Conservation (phyloP, 2,797 vertebrate genomes). For the Tauraco hartlaubi region DNA sequence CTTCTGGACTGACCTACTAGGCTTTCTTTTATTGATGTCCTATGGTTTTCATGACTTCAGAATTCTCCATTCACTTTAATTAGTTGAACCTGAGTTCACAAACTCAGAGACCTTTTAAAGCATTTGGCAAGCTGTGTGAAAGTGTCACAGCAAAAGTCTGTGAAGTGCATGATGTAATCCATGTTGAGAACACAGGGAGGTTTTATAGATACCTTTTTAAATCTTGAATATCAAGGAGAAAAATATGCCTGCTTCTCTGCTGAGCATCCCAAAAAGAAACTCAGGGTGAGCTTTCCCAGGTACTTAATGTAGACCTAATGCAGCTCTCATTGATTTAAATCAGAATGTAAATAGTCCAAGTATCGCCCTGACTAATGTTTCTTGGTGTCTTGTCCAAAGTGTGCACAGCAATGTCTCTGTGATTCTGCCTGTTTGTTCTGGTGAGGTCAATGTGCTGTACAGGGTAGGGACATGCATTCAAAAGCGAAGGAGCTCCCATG, state of each 20-base stretch:
- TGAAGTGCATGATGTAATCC: not conserved
- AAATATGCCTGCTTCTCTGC: not conserved
- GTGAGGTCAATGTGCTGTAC: not conserved
- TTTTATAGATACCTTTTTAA: not conserved
- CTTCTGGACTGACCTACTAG: not conserved
- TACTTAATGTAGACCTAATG: not conserved
- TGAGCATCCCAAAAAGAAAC: not conserved
- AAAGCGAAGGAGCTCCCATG: not conserved
- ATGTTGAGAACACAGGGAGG: not conserved
- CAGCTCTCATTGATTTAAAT: not conserved
- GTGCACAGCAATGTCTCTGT: not conserved
- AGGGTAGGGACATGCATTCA: not conserved
- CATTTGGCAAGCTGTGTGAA: not conserved
- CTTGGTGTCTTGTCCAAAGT: not conserved
- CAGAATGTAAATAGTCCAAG: not conserved
- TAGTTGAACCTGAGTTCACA: slow-evolving; percentile 53
- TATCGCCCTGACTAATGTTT: not conserved
- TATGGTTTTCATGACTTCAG: slow-evolving; percentile 18
- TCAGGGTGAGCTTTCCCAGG: not conserved
- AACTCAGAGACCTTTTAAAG: slow-evolving; percentile 6
- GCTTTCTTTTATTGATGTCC: slow-evolving; percentile 43
- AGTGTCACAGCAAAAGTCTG: not conserved
- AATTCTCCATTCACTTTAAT: slow-evolving; percentile 38
- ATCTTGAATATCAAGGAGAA: not conserved
- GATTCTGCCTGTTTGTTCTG: not conserved